Conservation (phyloP, 2,113 vertebrate species). For the Cheilinus undulatus region DNA sequence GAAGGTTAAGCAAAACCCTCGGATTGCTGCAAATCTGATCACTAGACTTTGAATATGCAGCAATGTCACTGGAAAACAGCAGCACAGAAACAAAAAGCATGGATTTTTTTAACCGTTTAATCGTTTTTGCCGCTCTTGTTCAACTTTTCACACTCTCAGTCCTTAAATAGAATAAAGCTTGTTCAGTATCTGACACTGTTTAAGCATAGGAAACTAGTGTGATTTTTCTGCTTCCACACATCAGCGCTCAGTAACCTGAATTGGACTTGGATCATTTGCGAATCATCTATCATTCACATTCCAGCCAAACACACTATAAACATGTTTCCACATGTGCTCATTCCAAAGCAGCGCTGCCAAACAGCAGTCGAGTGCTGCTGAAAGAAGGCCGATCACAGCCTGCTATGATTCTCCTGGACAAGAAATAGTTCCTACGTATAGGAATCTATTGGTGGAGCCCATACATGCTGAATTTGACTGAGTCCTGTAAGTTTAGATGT, state of each 20-base stretch:
- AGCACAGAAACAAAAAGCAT: background rate
- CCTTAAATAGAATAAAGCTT: constrained; percentile 19
- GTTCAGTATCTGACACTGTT: constrained; percentile 34
- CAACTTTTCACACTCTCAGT: constrained; percentile 6
- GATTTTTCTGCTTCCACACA: constrained; percentile 47
- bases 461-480: background rate
- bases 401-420: constrained; percentile 47
- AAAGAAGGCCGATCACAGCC: constrained; percentile 60
- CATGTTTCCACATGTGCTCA: constrained; percentile 78
- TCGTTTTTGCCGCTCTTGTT: background rate
- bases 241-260: constrained; percentile 50
- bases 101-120: constrained; percentile 17
- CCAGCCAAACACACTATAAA: constrained; percentile 66
- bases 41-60: constrained; percentile 11
- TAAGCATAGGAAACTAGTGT: constrained; percentile 31
- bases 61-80: constrained; percentile 3
- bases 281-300: constrained; percentile 73
- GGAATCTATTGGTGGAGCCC: background rate
- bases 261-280: constrained; percentile 64
- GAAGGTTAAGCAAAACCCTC: background rate
- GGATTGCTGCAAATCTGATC: constrained; percentile 12
- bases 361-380: constrained; percentile 57
- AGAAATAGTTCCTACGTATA: constrained; percentile 42
- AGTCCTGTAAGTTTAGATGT: constrained; percentile 1
- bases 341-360: constrained; percentile 68